Evolutionary conservation across 2,113 vertebrate species (phyloP).

Genomic region (Calyptomena viridis): DNA sequence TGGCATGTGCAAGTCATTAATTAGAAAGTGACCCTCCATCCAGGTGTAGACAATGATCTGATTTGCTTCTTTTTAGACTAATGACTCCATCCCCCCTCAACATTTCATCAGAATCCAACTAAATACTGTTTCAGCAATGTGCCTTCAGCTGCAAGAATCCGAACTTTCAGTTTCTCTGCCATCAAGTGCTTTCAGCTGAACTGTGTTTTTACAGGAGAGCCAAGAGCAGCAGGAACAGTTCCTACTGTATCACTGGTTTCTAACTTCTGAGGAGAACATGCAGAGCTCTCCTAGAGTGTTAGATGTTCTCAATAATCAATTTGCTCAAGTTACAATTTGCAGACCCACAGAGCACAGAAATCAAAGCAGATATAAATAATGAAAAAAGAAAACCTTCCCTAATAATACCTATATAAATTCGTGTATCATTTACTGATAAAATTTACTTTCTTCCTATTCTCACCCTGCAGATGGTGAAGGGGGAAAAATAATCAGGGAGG

Average conservation of each 20-base stretch:
- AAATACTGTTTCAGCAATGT: neutral
- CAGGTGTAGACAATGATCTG: neutral
- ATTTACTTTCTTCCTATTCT: neutral
- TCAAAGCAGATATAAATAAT: neutral
- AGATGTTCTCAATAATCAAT: neutral
- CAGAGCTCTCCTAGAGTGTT: neutral
- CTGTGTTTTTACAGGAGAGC: neutral
- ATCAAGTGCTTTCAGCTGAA: neutral
- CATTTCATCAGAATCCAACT: neutral
- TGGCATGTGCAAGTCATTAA: fast-evolving
- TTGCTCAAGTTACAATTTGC: neutral
- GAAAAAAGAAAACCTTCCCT: neutral
- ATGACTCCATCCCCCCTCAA: neutral
- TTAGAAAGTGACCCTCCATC: neutral
- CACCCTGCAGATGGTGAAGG: neutral
- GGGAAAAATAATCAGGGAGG: neutral
- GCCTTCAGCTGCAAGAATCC: neutral
- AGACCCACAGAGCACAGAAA: neutral
- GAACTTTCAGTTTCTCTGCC: neutral
- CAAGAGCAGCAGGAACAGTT: neutral
- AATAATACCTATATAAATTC: neutral
- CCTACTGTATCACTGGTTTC: neutral
- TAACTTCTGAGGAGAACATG: neutral
- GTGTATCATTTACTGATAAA: neutral
- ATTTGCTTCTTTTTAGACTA: neutral